A percentile compares a stretch with the other conserved stretches of the same genome.
These are phyloP conservation scores for Fregetta grallaria DNA, from an alignment of 2,113 vertebrate species.

Conservation along the genomic window DNA sequence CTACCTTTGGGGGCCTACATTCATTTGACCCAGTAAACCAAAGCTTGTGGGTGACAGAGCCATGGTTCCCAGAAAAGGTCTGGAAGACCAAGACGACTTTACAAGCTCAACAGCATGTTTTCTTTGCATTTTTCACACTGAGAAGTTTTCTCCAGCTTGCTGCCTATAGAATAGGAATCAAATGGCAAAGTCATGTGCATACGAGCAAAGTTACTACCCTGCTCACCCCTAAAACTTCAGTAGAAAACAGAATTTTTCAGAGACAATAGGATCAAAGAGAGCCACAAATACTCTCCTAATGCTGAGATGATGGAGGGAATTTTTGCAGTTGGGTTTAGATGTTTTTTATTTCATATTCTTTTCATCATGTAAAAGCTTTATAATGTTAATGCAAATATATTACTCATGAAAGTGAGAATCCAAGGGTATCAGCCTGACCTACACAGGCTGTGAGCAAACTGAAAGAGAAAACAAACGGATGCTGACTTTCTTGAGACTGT, in stretches of 20 bases:
- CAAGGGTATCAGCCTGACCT: background rate
- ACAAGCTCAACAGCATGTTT: background rate
- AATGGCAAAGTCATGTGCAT: background rate
- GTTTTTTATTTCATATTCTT: background rate
- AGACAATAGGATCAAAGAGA: accelerated
- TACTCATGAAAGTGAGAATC: background rate
- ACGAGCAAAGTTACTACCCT: background rate
- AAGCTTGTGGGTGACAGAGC: background rate
- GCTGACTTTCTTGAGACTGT: background rate
- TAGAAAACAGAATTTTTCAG: background rate
- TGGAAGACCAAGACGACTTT: background rate
- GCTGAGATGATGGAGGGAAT: background rate
- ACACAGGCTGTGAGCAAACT: background rate
- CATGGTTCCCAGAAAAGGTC: background rate
- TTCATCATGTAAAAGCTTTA: background rate
- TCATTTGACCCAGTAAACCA: background rate
- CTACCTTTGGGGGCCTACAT: background rate
- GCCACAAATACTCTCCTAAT: background rate
- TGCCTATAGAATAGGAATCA: background rate
- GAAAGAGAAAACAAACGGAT: background rate
- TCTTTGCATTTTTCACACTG: background rate
- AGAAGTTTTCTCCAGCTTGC: background rate
- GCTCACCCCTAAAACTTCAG: background rate
- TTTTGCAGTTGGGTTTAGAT: background rate
- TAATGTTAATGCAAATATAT: background rate